Base-by-base conservation (phyloP, 1,140 invertebrate species). In the Philotrypesis tridentata region DNA sequence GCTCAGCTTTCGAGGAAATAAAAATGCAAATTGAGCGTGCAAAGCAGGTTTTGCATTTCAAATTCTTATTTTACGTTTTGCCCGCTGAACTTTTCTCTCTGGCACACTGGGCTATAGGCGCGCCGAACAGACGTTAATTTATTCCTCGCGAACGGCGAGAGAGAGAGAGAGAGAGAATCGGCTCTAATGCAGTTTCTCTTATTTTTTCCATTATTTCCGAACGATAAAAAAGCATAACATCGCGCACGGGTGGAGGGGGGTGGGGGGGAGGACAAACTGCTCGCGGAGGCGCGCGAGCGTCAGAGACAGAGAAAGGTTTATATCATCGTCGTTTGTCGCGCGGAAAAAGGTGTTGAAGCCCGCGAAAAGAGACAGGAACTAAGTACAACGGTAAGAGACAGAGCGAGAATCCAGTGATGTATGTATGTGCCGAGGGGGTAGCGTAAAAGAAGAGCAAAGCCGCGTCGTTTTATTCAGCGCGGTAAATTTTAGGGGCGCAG, bases 401-500 rank as follows among this genome's bases (percentile, higher is more conserved):
- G 61, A 25, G 61, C 1, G 61, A 25, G 55, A n/a, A n/a, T n/a
- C n/a, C 55, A n/a, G 55, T 3, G 33, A 60, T 60, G 14, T 14
- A 60, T 60, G 55, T 21, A 17, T 14, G 25, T 23, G 25, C 8
- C 43, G 70, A 43, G 17, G 17, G 33, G n/a, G 43, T 48, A 21
- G 70, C 23, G 70, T n/a, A n/a, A 31, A 72, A 43, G 33, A 72
- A 72, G 37, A 72, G n/a, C n/a, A 72, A 72, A 72, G 70, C 33
- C n/a, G 29, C n/a, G 29, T 17, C 68, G 25, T 72, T 72, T 72
- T 72, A 48, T 72, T 72, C 70, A 31, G 37, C 23, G 37, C 37
- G 70, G 70, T 72, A 72, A 72, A 72, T 72, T 72, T 72, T 43
- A 72, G 9, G 67, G 37, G 70, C 37, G 33, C 37, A 48, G n/a